phyloP scores from a whole-genome alignment of 2,888 invertebrate species.

The Cerastoderma edule region DNA sequence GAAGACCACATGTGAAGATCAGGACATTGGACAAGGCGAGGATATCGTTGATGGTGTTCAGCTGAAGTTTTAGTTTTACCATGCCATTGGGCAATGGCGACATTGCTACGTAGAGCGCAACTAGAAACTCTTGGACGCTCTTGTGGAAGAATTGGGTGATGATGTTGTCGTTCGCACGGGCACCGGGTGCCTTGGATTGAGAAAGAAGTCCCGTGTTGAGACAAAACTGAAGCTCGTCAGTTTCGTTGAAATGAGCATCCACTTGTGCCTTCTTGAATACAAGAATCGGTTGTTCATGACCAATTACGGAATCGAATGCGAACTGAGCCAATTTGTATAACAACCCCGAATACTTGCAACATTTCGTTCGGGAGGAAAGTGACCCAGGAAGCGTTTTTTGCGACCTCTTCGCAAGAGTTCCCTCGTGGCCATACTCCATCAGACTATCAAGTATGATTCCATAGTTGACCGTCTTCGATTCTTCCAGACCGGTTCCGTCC shows the following conservation, averaged over 20 bases:
- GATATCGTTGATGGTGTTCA: neutral
- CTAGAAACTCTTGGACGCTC: slow-evolving; percentile 18
- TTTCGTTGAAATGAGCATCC: neutral
- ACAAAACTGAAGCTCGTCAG: slow-evolving; percentile 3
- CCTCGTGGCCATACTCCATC: neutral
- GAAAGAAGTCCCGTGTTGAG: slow-evolving; percentile 22
- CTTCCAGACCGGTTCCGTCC: slow-evolving; percentile 18
- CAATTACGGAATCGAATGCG: slow-evolving; percentile 6
- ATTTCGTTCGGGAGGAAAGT: slow-evolving; percentile 4
- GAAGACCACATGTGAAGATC: slow-evolving; percentile 14
- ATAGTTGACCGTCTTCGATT: slow-evolving; percentile 18
- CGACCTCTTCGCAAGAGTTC: neutral
- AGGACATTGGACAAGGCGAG: slow-evolving; percentile 15
- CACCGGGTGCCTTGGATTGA: slow-evolving; percentile 7
- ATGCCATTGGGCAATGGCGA: neutral
- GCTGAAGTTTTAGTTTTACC: neutral
- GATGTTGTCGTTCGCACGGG: slow-evolving; percentile 15
- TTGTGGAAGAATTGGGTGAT: slow-evolving; percentile 22
- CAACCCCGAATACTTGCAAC: slow-evolving; percentile 9
- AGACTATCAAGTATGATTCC: slow-evolving; percentile 14
- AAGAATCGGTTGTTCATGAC: slow-evolving; percentile 6
- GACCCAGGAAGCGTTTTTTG: slow-evolving; percentile 6
- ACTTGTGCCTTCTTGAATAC: slow-evolving; percentile 4
- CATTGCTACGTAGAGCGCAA: slow-evolving; percentile 8
- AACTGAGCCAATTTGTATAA: neutral